These are phyloP conservation scores for Pterobdella sp. DNA, from an alignment of 2,888 invertebrate species.

Conservation along the genomic window DNA sequence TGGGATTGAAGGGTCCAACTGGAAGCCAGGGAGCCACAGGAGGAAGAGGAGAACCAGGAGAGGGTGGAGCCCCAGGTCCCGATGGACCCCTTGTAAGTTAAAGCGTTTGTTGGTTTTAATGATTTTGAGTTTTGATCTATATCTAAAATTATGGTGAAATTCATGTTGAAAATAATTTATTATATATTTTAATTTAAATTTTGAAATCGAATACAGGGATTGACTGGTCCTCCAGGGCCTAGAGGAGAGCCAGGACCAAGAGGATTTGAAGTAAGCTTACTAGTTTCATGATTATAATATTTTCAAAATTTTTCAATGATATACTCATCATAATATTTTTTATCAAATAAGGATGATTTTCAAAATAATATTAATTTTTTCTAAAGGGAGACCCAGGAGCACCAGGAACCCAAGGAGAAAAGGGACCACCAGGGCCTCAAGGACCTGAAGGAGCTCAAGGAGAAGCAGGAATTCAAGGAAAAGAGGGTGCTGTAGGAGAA, in stretches of 20 bases:
- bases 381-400: constrained; percentile 53
- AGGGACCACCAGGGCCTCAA: constrained; percentile 29
- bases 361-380: background rate
- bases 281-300: too few species aligned
- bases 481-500: constrained; percentile 18
- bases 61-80: constrained; percentile 32
- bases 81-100: constrained; percentile 29
- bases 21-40: constrained; percentile 33
- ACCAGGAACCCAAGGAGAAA: constrained; percentile 45
- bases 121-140: background rate
- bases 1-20: constrained; percentile 32
- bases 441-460: constrained; percentile 30
- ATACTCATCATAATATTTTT: background rate
- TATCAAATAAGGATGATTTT: background rate
- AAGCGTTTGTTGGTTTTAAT: background rate
- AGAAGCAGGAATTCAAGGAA: constrained; percentile 21
- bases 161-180: background rate
- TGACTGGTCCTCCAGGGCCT: constrained; percentile 20
- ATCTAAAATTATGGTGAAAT: background rate
- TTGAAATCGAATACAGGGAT: constrained; percentile 8
- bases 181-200: background rate
- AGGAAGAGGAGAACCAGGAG: constrained; percentile 33
- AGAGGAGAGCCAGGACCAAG: constrained; percentile 23
- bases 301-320: background rate
- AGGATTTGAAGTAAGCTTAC: constrained; percentile 12